Base-by-base conservation (phyloP, 2,113 vertebrate genomes). In the Clupea harengus region DNA sequence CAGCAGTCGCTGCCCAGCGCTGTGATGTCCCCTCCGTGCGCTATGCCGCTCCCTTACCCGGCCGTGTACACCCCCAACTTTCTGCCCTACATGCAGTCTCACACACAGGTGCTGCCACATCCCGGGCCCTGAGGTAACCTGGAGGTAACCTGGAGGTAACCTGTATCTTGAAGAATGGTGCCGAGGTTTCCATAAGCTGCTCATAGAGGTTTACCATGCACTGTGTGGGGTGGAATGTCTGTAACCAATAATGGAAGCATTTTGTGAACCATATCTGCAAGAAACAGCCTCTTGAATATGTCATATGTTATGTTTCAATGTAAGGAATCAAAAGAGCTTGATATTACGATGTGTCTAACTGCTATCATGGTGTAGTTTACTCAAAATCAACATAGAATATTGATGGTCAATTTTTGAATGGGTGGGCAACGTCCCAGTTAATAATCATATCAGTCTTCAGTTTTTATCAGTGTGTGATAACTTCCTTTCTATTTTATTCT, bases 41-140 rank as follows among this genome's bases (percentile, higher is more conserved):
- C 92, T 67, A 93, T 95, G 83, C 91, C 94, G 0, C 82, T 89
- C 47, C 87, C 87, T 0, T 85, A 92, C 60, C 82, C 88, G 57
- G 49, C 72, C 94, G 81, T 95, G 84, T 96, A 94, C 0, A 86
- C 90, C 90, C 1, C 89, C 2, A 89, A 88, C 20, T 89, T 86
- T 22, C 67, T 89, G 1, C 88, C 90, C 54, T 64, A 89, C 13
- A 13, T 92, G 18, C 88, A 87, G 45, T 72, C 87, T 22, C 90
- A 89, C 6, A 54, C 90, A 72, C 82, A 83, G 11, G 87, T 89
- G 75, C 54, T 87, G 78, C 87, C 84, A 20, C 89, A 86, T 47
- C 81, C 90, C 83, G 86, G 60, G 83, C 89, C 85, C 39, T 91
- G 80, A 91, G 83, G 82, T 39, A 50, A 64, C 89, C n/a, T n/a